Base-by-base conservation (phyloP, 2,797 vertebrate genomes). In the Channallabes apus region DNA sequence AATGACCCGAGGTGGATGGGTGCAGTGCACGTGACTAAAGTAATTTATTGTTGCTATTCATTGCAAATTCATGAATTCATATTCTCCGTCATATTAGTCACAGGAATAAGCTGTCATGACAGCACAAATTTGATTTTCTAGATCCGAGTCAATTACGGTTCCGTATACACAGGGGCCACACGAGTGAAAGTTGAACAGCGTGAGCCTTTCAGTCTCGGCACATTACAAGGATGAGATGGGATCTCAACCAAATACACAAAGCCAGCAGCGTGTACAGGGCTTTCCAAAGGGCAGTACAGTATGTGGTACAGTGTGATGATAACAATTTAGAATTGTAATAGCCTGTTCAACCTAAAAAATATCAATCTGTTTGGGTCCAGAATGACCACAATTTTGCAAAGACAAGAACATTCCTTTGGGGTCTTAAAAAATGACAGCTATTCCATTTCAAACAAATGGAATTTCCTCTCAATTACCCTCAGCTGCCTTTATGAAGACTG, bases 31-130 rank as follows among this genome's bases (percentile, higher is more conserved):
- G 58, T 80, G 85, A 85, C 68, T 77, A 86, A 82, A 86, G 64
- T 88, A 83, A 89, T 90, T 87, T 87, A 78, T 80, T 83, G 86
- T 87, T 82, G 86, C 86, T 82, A 90, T 90, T 87, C 89, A 90
- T 88, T 85, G 82, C 56, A 62, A 86, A 85, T 87, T 88, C 86
- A 90, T 87, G 82, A 86, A 88, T 90, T 89, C 85, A 87, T 87
- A 88, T 88, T 87, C 86, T 87, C 81, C 86, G 87, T 84, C 88
- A 88, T 73, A 89, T 89, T 89, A 89, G 87, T 76, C 87, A 75
- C 29, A 14, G 82, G 82, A 88, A 87, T 88, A 84, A 87, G 82
- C 86, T 73, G 87, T 87, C 87, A 86, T 83, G 86, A 87, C 86
- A 77, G 75, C 2, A 32, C 81, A 89, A 87, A 89, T 86, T 73